Conservation (phyloP, 1,140 invertebrate genomes). For the Brachionus calyciflorus region DNA sequence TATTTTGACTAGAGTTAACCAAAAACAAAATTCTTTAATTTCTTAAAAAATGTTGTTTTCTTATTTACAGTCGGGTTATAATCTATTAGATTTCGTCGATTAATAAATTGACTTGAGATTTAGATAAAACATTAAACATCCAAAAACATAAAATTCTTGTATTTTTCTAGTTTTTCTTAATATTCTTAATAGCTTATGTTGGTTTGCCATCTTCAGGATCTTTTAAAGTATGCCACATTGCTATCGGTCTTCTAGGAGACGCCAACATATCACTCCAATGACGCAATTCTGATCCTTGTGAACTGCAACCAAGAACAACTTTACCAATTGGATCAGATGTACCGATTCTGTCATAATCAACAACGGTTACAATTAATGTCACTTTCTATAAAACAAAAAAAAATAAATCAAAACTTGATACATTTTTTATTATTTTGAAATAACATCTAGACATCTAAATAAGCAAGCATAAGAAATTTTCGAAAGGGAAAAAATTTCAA, state of each 20-base stretch:
- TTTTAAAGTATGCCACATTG: conserved; percentile 94
- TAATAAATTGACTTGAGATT: background rate
- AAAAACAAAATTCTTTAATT: conserved; percentile 7
- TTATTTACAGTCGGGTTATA: no score
- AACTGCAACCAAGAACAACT: conserved; percentile 92
- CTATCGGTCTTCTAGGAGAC: conserved; percentile 92
- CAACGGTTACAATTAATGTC: conserved; percentile 92
- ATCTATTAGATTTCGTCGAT: conserved; percentile 24
- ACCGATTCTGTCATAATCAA: conserved; percentile 99
- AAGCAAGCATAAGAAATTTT: background rate
- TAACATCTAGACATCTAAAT: background rate
- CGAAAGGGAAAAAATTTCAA: background rate
- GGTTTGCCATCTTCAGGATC: conserved; percentile 50
- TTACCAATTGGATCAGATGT: conserved; percentile 98
- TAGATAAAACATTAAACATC: conserved; percentile 10
- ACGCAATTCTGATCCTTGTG: conserved; percentile 88
- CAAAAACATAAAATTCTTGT: no score
- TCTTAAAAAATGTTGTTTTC: no score
- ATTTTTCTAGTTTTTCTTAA: background rate
- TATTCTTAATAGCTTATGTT: background rate
- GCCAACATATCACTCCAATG: conserved; percentile 97
- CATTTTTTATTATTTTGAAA: background rate
- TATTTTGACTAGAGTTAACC: no score
- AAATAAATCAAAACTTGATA: no score
- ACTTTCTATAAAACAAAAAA: conserved; percentile 80